Base-by-base conservation (phyloP, 2,797 vertebrate species). In the Miichthys miiuy region DNA sequence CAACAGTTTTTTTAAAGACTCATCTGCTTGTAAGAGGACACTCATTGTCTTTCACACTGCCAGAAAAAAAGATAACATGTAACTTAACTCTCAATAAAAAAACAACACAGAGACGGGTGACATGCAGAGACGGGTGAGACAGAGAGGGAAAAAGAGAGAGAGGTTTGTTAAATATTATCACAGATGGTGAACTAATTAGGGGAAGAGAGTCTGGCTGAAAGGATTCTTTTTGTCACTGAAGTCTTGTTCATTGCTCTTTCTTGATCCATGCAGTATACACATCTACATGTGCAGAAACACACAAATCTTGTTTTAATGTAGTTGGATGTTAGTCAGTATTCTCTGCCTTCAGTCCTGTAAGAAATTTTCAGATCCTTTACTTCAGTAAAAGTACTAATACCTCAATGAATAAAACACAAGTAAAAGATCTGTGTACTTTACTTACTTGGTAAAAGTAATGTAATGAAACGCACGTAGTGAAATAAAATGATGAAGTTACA, bases 91-190 rank as follows among this genome's bases (percentile, higher is more conserved):
- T 47, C 14, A 50, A 38, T 23, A 34, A 38, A 65, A 50, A 51
- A 61, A 30, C 5, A 23, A 17, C 16, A n/a, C 30, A 16, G 61
- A 73, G 11, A 44, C 38, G 25, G 18, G 27, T 61, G 21, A 8
- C 34, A 38, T 38, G 34, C 34, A 34, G 38, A 61, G 23, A 57
- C 8, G 38, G 21, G n/a, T 21, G 54, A 47, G 27, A 64, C 18
- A 38, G 44, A 34, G 34, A 42, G 23, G 67, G 30, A 50, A 14
- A 41, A 2, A 34, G 54, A 68, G 16, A 63, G 18, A 58, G 12
- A 27, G 50, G 46, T 44, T 57, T 42, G 72, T 66, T 72, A 42
- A 81, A 79, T 78, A 72, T 84, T 64, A 77, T 77, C 82, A 79
- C 84, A 81, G 75, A 67, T 79, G 78, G 63, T 21, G 46, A 27